Conservation (phyloP, 2,113 vertebrate genomes). For the Sus scrofa region DNA sequence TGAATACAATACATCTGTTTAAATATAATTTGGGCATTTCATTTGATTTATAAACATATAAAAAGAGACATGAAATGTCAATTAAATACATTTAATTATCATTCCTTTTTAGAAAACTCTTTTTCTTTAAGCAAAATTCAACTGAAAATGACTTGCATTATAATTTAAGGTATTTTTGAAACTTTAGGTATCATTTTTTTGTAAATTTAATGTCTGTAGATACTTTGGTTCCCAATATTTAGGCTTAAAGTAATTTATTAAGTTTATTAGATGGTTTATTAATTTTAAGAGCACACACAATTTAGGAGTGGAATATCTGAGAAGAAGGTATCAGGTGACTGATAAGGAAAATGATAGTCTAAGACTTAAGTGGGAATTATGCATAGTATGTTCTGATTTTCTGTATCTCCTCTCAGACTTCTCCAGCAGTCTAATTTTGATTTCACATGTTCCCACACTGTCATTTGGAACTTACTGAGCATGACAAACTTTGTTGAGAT, state of each 20-base stretch:
- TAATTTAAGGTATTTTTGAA: slow-evolving; percentile 21
- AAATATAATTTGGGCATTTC: neutral
- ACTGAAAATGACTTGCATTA: neutral
- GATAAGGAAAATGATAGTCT: neutral
- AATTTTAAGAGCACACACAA: neutral
- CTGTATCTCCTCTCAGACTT: slow-evolving; percentile 53
- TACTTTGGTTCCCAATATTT: neutral
- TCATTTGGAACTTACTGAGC: slow-evolving; percentile 71
- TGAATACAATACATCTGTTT: slow-evolving; percentile 30
- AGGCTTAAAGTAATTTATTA: neutral
- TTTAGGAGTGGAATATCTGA: neutral
- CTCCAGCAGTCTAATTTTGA: slow-evolving; percentile 36
- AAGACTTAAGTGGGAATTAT: too few species aligned
- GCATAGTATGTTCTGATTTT: slow-evolving; percentile 24
- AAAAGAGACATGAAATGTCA: neutral
- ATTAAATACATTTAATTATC: neutral
- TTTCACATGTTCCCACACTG: slow-evolving; percentile 53
- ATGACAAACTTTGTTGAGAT: slow-evolving; percentile 54
- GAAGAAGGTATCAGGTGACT: neutral
- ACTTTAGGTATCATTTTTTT: neutral
- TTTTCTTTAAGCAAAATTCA: neutral
- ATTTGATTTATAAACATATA: neutral
- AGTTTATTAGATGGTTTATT: neutral
- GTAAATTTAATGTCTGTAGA: neutral
- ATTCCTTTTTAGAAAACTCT: neutral